Evolutionary conservation across 2,888 invertebrate genomes (phyloP).

Genomic region (Mycalesis mineus): DNA sequence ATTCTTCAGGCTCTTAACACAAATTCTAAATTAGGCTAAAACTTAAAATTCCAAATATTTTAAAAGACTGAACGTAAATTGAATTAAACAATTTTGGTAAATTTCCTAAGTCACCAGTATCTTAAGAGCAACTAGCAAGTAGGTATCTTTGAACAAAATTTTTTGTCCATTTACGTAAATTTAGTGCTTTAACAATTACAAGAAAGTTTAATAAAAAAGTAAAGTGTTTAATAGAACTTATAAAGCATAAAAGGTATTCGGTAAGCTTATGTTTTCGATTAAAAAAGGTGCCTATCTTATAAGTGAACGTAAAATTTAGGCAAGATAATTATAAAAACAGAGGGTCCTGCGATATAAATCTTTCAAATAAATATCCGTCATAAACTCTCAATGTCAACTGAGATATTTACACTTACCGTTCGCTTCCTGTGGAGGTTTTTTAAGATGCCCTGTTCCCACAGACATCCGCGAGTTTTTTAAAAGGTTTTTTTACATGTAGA

Average conservation of each 20-base stretch:
- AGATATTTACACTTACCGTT: constrained; percentile 67
- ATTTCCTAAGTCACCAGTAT: too few relatives aligned
- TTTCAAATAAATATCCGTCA: constrained; percentile 63
- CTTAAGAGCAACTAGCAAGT: too few relatives aligned
- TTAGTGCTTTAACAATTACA: too few relatives aligned
- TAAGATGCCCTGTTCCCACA: constrained; percentile 66
- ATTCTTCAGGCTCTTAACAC: too few relatives aligned
- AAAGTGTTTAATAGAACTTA: too few relatives aligned
- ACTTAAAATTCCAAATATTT: neutral
- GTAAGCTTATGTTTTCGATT: too few relatives aligned
- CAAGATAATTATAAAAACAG: constrained; percentile 24
- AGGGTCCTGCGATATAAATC: constrained; percentile 49
- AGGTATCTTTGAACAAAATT: too few relatives aligned
- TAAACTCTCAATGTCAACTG: constrained; percentile 62
- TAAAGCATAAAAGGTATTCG: neutral
- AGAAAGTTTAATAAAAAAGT: too few relatives aligned
- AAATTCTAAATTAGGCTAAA: too few relatives aligned
- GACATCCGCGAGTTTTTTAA: constrained; percentile 56
- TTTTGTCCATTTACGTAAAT: too few relatives aligned
- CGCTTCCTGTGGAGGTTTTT: constrained; percentile 67
- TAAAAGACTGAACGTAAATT: too few relatives aligned
- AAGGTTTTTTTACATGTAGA: constrained; percentile 60
- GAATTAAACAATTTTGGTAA: too few relatives aligned
- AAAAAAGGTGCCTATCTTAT: neutral
- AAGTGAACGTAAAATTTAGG: constrained; percentile 17